phyloP scores from a whole-genome alignment of 2,113 vertebrate genomes.

The Vireo altiloquus region DNA sequence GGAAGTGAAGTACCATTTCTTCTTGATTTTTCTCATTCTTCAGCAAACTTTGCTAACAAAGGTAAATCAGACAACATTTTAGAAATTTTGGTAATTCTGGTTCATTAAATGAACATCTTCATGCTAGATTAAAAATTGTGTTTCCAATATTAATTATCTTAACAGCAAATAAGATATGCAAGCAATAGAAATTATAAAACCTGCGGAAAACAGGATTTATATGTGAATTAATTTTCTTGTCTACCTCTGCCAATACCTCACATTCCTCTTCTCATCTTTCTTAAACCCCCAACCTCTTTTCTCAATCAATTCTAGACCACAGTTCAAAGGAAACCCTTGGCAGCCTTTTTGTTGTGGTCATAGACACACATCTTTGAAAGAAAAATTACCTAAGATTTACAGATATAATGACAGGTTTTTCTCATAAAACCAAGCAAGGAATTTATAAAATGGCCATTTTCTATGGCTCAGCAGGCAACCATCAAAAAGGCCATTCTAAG shows the following conservation, averaged over 20 bases:
- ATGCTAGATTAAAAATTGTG: neutral
- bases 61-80: conserved; percentile 41
- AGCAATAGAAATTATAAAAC: neutral
- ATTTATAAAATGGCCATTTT: neutral
- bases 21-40: conserved; percentile 80
- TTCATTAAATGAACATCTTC: neutral
- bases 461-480: neutral
- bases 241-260: neutral
- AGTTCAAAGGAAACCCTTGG: neutral
- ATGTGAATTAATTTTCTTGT: neutral
- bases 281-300: neutral
- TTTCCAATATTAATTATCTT: neutral
- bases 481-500: neutral
- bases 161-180: neutral
- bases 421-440: neutral
- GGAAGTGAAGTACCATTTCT: conserved; percentile 82
- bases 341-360: neutral
- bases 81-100: neutral
- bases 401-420: neutral
- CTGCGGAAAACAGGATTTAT: neutral
- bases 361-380: neutral
- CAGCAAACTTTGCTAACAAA: conserved; percentile 75
- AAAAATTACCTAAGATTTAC: neutral
- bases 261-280: neutral
- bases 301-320: neutral